phyloP scores from a whole-genome alignment of 2,113 vertebrate genomes.

The Python bivittatus region DNA sequence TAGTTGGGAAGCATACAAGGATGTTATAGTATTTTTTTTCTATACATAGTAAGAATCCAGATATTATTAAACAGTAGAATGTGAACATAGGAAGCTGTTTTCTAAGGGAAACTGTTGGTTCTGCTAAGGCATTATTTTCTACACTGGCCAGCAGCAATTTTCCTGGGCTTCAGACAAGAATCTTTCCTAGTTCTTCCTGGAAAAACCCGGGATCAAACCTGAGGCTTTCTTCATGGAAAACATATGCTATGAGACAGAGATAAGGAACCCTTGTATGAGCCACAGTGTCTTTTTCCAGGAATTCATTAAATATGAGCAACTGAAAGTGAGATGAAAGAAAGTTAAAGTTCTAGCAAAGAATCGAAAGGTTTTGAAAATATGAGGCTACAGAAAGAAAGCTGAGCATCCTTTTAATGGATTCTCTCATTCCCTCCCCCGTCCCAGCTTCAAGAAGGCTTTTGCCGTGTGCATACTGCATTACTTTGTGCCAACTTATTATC shows the following conservation, averaged over 20 bases:
- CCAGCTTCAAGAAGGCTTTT: background rate
- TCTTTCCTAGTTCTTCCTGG: background rate
- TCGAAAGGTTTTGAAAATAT: background rate
- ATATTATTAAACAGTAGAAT: background rate
- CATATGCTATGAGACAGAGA: background rate
- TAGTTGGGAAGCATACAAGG: background rate
- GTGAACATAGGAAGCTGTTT: background rate
- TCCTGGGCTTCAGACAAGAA: background rate
- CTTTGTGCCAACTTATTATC: background rate
- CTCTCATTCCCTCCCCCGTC: background rate
- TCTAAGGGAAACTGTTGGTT: background rate
- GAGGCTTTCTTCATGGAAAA: background rate
- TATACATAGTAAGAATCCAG: background rate
- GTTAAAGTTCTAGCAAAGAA: background rate
- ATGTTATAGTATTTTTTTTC: background rate
- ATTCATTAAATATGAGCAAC: background rate
- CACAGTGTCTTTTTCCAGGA: background rate
- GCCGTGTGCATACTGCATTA: background rate
- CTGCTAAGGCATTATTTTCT: background rate
- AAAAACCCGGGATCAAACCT: background rate
- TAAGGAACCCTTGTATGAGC: background rate
- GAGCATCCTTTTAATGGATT: background rate
- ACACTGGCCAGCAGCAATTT: background rate
- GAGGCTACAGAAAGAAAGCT: background rate
- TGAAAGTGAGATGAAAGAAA: background rate